Conservation (phyloP, 2,113 vertebrate genomes). For the Sitta europaea region DNA sequence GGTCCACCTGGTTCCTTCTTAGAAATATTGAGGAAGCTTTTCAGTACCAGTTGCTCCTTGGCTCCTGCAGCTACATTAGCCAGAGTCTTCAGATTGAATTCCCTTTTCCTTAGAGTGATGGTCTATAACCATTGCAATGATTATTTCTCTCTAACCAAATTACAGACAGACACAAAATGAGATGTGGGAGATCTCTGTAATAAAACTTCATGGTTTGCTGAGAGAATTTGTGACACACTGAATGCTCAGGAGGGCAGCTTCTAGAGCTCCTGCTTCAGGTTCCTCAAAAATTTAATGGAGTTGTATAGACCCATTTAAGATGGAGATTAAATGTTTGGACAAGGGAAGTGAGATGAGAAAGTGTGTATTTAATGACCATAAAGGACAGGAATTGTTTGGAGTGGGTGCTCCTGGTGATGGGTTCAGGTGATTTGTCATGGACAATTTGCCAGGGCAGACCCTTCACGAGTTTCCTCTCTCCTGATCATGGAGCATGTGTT, state of each 20-base stretch:
- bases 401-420: background rate
- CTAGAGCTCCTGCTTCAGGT: background rate
- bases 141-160: background rate
- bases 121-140: background rate
- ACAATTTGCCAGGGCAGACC: background rate
- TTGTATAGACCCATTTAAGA: background rate
- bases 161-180: background rate
- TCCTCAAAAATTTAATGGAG: background rate
- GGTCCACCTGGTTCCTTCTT: background rate
- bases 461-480: background rate
- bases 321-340: background rate
- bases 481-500: background rate
- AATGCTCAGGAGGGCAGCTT: background rate
- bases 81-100: background rate
- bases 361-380: background rate
- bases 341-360: background rate
- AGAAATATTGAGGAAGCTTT: background rate
- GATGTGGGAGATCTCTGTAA: background rate
- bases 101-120: background rate
- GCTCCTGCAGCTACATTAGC: background rate
- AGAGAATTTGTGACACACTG: background rate
- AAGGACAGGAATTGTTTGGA: background rate
- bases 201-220: background rate
- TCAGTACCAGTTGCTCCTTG: background rate
- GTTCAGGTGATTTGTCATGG: background rate